Percentiles rank a stretch among this genome's conserved stretches.
Evolutionary conservation across 2,888 invertebrate species (phyloP).

Genomic region (Drosophila heteroneura): DNA sequence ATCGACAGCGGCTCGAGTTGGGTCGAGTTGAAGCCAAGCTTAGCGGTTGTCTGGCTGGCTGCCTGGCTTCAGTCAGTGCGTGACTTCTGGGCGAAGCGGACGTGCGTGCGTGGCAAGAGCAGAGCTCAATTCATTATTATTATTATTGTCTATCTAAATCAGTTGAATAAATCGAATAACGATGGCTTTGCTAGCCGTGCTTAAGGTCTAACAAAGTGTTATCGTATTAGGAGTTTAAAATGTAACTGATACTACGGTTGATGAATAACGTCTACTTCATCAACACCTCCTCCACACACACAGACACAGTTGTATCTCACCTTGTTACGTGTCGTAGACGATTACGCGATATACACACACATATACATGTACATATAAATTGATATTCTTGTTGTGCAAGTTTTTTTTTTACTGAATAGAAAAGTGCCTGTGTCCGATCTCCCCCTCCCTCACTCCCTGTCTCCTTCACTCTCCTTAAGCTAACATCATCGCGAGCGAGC

Average conservation of each 20-base stretch:
- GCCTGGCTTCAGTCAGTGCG: constrained; percentile 65
- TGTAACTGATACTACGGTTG: constrained; percentile 27
- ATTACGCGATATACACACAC: constrained; percentile 69
- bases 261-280: constrained; percentile 36
- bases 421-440: constrained; percentile 59
- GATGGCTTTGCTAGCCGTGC: constrained; percentile 67
- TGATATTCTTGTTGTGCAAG: constrained; percentile 54
- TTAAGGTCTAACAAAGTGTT: constrained; percentile 71
- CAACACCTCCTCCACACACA: constrained; percentile 16
- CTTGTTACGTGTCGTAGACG: constrained; percentile 65
- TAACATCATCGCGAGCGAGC: constrained; percentile 77
- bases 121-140: constrained; percentile 5
- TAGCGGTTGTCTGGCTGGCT: constrained; percentile 36
- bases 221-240: constrained; percentile 35
- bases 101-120: constrained; percentile 14
- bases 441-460: neutral
- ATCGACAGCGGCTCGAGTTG: constrained; percentile 21
- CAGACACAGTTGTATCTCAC: constrained; percentile 6
- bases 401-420: constrained; percentile 70
- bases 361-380: constrained; percentile 1
- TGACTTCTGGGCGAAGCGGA: constrained; percentile 52
- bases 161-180: constrained; percentile 16
- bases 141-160: neutral
- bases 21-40: constrained; percentile 41
- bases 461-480: constrained; percentile 9